Base-by-base conservation (phyloP, 2,888 invertebrate species). In the Apomyelois bistriatella region DNA sequence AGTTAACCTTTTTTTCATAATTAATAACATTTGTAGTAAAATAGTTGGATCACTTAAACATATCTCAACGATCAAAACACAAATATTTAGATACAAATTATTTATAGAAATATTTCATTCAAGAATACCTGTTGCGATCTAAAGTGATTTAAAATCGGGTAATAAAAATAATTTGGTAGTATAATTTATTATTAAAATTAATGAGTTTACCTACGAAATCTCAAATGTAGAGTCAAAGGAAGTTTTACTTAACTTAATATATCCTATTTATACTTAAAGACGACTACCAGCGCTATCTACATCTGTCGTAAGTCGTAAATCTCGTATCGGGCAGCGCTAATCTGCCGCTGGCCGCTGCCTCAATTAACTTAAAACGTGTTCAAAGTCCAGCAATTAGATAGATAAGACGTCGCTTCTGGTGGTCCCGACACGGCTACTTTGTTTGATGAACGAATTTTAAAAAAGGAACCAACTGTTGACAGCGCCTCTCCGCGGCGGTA, bases 341-440 rank as follows among this genome's bases (percentile, higher is more conserved):
- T 87, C 87, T 80, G 64, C 63, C 64, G 63, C 64, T 53, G 73
- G 72, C 66, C 72, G 72, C 73, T 46, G 74, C 74, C 76, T 79
- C 87, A 85, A 86, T 88, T 88, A 88, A 86, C 79, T 74, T 64
- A 75, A 80, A 81, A 77, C 82, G 82, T 85, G 87, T 85, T 77
- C 75, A 69, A 77, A 76, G 69, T 68, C 70, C 71, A 69, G 78
- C 79, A 83, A 86, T 87, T 85, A 82, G 79, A 76, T 75, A 82
- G 89, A 88, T 88, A 87, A 80, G 62, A 58, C 54, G 55, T 59
- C 85, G 72, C 76, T 80, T 75, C 74, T 74, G 88, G 88, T 88
- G 88, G 88, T 88, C 87, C 58, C 28, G 53, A 38, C 49, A 52
- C 43, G 52, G 52, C 17, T 52, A 36, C 52, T 52, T 52, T 52